Evolutionary conservation across 92 coral and sea anemone species (phyloP), one percentile per base, ranked within the genome.

Genomic region (Zoanthus sociatus): DNA sequence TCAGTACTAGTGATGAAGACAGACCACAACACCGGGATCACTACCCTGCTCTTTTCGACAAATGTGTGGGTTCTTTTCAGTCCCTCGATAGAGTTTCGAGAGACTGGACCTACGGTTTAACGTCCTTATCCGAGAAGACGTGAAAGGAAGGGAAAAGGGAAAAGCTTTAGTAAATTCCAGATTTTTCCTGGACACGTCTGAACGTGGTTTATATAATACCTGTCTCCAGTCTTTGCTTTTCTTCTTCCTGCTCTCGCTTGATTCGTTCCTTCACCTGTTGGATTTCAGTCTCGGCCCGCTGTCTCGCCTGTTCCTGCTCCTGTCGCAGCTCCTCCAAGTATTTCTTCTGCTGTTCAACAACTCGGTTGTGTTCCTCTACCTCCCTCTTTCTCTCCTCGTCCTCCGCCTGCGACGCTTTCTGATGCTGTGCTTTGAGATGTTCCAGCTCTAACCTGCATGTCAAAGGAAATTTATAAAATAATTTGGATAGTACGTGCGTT

Each of bases 361-460:
- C 95, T 6, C 86, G 90, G 64, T 93, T 92, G 83, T 95, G 91
- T 78, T 94, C 95, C 81, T 93, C 96, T 55, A 90, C 87, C 50
- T 93, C 97, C 37, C 91, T 82, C 75, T 90, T 87, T 31, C 99
- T 94, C 77, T 93, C 96, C 54, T 92, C 96, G 16, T 97, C 98
- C 76, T 97, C 99, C 11, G 92, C 90, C 63, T 92, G 95, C 17
- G 92, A 93, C 4, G 97, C 98, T 61, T 95, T 94, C 83, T 93
- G 98, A 48, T 97, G 99, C 85, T 97, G 99, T 21, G 94, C 97
- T 33, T 95, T 95, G n/a, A 97, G 93, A 84, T 78, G 89, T 84
- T 97, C 99, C 2, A 97, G 95, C 78, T 97, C 99, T 71, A 89
- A 94, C 60, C 99, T 97, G 42, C 42, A 37, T 37, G 42, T 37